Evolutionary conservation across 2,888 invertebrate species (phyloP).

Genomic region (Ochropleura plecta): DNA sequence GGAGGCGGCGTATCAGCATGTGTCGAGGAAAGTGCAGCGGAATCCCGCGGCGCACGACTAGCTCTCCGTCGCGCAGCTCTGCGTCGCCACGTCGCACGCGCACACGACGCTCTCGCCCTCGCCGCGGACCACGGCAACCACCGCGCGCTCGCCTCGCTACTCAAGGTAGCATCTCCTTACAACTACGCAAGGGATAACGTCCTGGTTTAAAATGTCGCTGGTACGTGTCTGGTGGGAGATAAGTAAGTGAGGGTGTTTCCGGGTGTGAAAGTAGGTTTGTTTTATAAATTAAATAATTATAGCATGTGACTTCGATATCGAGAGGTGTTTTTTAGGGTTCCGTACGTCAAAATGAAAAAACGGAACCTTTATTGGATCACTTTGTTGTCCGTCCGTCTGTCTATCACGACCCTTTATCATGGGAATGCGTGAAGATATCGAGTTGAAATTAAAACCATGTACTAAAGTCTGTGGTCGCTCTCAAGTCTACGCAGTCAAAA

Average conservation of each 20-base stretch:
- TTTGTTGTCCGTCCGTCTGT: too few relatives aligned
- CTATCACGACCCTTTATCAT: too few relatives aligned
- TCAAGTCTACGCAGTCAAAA: too few relatives aligned
- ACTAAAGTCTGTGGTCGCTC: too few relatives aligned
- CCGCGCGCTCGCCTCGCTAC: constrained; percentile 75
- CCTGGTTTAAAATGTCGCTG: constrained; percentile 10
- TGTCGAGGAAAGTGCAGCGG: constrained; percentile 84
- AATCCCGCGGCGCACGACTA: constrained; percentile 82
- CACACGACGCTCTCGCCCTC: constrained; percentile 75
- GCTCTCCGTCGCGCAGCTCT: constrained; percentile 84
- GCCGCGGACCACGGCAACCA: constrained; percentile 73
- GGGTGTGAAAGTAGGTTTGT: constrained; percentile 2
- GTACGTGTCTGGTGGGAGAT: constrained; percentile 31
- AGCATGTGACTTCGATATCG: too few relatives aligned
- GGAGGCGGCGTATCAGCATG: constrained; percentile 80
- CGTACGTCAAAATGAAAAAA: too few relatives aligned
- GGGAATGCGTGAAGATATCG: too few relatives aligned
- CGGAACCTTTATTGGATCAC: too few relatives aligned
- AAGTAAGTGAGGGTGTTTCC: constrained; percentile 11
- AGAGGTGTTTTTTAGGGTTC: too few relatives aligned
- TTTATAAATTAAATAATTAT: background rate
- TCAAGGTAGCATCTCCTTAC: constrained; percentile 75
- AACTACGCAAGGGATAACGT: constrained; percentile 41
- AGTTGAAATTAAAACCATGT: too few relatives aligned
- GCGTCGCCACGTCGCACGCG: constrained; percentile 82